Evolutionary conservation across 2,797 vertebrate species (phyloP).

Genomic region (Platalea minor): DNA sequence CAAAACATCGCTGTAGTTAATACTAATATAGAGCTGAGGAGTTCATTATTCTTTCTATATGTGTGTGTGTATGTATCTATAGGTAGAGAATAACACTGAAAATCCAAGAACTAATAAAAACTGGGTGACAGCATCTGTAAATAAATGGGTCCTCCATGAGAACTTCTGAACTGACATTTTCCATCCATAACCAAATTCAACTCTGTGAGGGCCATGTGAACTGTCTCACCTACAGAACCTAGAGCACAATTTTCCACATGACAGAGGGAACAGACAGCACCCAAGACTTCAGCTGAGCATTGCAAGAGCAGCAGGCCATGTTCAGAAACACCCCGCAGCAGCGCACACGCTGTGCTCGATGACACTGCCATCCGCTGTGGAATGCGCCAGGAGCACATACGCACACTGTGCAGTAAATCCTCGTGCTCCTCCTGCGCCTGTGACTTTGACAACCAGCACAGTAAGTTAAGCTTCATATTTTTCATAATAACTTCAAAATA

Average conservation of each 20-base stretch:
- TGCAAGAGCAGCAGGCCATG: neutral
- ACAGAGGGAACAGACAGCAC: neutral
- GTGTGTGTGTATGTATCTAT: neutral
- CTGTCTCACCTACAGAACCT: neutral
- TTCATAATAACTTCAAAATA: neutral
- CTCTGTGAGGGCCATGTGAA: neutral
- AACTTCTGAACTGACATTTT: neutral
- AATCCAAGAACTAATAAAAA: neutral
- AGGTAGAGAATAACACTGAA: neutral
- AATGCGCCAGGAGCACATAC: neutral
- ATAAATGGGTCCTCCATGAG: neutral
- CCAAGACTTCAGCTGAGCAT: neutral
- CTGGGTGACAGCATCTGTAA: neutral
- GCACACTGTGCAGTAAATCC: neutral
- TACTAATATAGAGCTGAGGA: neutral
- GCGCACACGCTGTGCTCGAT: neutral
- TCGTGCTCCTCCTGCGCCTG: accelerated
- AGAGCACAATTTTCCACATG: neutral
- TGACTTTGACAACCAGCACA: neutral
- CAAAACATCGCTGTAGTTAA: neutral
- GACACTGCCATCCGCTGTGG: neutral
- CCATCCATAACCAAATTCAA: neutral
- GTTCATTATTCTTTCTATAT: neutral
- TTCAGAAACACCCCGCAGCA: neutral
- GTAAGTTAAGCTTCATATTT: neutral